Evolutionary conservation across 2,113 vertebrate genomes (phyloP).

Genomic region (Gavialis gangeticus): DNA sequence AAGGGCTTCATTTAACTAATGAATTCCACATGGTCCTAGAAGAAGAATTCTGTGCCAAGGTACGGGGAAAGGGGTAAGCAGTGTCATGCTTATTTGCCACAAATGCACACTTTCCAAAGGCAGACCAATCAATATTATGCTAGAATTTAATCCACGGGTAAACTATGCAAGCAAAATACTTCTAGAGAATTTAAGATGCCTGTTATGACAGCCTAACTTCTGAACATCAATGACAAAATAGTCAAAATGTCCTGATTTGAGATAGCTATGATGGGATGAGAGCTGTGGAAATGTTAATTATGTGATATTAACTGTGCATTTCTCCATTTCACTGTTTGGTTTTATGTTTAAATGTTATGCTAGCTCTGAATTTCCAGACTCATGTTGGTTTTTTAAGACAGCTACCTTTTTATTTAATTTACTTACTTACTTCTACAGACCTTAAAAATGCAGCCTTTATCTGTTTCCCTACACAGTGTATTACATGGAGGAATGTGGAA

Average conservation of each 20-base stretch:
- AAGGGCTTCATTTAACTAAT: constrained; percentile 17
- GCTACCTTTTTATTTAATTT: background rate
- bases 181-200: background rate
- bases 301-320: background rate
- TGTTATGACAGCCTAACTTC: background rate
- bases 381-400: background rate
- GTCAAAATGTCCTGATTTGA: background rate
- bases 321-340: background rate
- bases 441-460: background rate
- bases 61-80: background rate
- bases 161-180: constrained; percentile 33
- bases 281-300: background rate
- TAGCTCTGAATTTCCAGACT: background rate
- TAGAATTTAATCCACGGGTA: background rate
- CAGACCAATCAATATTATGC: constrained; percentile 31
- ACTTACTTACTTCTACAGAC: background rate
- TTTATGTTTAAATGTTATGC: background rate
- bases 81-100: constrained; percentile 20
- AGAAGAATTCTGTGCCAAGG: background rate
- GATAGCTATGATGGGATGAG: background rate
- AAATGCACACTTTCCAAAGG: constrained; percentile 14
- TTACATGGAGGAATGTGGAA: background rate
- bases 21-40: constrained; percentile 30
- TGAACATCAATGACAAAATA: background rate
- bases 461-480: background rate